Evolutionary conservation across 2,113 vertebrate genomes (phyloP), one percentile per base, ranked within the genome.

Genomic region (Pedionomus torquatus): DNA sequence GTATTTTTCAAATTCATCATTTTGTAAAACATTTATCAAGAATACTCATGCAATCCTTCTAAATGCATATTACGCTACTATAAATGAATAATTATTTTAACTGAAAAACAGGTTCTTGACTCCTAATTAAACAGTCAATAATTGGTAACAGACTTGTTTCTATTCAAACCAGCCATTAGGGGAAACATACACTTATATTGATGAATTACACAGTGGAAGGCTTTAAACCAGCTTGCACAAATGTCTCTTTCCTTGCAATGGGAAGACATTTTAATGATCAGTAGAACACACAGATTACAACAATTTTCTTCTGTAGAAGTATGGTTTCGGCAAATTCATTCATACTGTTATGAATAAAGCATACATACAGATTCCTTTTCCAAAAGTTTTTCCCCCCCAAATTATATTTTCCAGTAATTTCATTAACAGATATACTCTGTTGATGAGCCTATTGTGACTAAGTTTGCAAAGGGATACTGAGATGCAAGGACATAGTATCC

Each of bases 391-490:
- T 48, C 8, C 4, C 5, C 18, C 30, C 66, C 87, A 87, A 77
- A 83, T 70, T 95, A 82, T 91, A 90, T 97, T 97, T 97, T 98
- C 94, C 96, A 80, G 24, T 74, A 85, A 96, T 90, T 46, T 93
- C 54, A 94, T 60, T 78, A 95, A 85, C 60, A 33, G 72, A 97
- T 83, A 97, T 43, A 91, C 80, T 96, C 81, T 70, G 80, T 76
- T 94, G 86, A 91, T 90, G 96, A 91, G 69, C 71, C 75, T 94
- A 88, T 57, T 89, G 25, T 57, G 88, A 91, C 87, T 89, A 95
- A 87, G 28, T 69, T 90, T 83, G 82, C 93, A 91, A 96, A 90
- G 28, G 60, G 61, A 77, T 17, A 55, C 30, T 83, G 52, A 96
- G 74, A 93, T 70, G 63, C 21, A 97, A 94, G 66, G 84, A 92